Base-by-base conservation (phyloP, 53 echinoderm and acorn worm genomes). In the Holothuria scabra region DNA sequence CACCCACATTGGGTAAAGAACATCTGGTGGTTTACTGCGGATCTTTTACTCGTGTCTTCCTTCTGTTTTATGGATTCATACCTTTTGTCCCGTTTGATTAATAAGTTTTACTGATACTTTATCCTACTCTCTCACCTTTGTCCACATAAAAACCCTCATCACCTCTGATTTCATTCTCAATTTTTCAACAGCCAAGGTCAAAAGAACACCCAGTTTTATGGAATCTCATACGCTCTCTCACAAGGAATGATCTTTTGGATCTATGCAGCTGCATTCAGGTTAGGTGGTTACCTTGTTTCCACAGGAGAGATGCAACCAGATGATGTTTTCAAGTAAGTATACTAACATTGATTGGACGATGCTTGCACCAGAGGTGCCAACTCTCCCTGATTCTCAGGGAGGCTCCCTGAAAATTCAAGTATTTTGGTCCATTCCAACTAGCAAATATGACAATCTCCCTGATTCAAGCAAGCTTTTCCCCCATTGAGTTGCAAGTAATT, bases 191-290 rank as follows among this genome's bases (percentile, higher is more conserved):
- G 86, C 12, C 85, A 86, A 69, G 86, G 82, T 26, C 90, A 90
- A 60, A 46, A 56, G 34, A 90, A 90, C 67, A 89, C 90, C 37
- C 90, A 89, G 75, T 52, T 70, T 52, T 89, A 85, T 76, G 92
- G 88, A n/a, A 7, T 91, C 26, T 85, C 69, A 31, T 88, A 41
- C 37, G 92, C 74, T 18, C 49, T 87, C 21, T 92, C 92, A 0
- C 92, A 89, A 70, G 85, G 67, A 32, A 85, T 92, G 76, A 83
- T 92, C 48, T 92, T 89, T 62, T 88, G 89, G 85, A 65, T 89
- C 60, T 92, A 89, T 83, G 92, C 89, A 5, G 92, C 89, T 26
- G 85, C 86, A 6, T 92, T 92, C 84, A 72, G 92, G 16, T 57
- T 92, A 8, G 92, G 92, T 18, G 92, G 88, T 3, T 83, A 92